These are phyloP conservation scores for Acanthurus tractus DNA, from an alignment of 2,797 vertebrate species.

Conservation along the genomic window DNA sequence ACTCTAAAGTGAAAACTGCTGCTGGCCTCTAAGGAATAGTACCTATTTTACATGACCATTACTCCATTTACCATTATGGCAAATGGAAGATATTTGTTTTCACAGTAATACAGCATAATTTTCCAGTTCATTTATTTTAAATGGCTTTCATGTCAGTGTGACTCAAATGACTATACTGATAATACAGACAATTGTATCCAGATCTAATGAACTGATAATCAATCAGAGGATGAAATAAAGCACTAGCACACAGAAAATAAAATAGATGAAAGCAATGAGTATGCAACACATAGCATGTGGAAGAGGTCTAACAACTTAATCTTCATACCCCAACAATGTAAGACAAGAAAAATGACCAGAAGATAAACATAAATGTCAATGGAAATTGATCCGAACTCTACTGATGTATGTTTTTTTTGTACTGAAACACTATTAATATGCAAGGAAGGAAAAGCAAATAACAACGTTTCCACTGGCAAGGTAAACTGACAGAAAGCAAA, in stretches of 20 bases:
- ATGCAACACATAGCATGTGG: not conserved
- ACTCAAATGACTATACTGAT: conserved; percentile 10
- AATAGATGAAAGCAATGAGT: not conserved
- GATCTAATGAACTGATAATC: not conserved
- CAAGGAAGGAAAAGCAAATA: conserved; percentile 4
- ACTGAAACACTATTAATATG: not conserved
- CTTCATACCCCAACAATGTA: not conserved
- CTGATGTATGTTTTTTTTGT: not conserved
- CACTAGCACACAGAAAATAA: not conserved
- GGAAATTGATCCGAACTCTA: not conserved
- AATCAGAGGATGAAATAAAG: not conserved
- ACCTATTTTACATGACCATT: conserved; percentile 17
- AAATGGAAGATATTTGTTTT: conserved; percentile 15
- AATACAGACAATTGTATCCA: not conserved
- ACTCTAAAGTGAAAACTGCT: conserved; percentile 22
- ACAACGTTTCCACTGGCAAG: conserved; percentile 19
- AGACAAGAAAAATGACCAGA: no score
- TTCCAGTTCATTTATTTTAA: conserved; percentile 34
- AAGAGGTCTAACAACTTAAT: not conserved
- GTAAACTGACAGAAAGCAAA: conserved; percentile 30
- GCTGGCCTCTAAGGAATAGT: conserved; percentile 7
- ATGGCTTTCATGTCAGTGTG: not conserved
- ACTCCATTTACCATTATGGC: conserved; percentile 15
- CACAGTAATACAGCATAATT: not conserved
- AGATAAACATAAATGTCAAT: not conserved